Percentiles rank a stretch among this genome's conserved stretches.
Evolutionary conservation across 1,140 invertebrate genomes (phyloP).

Genomic region (Hirudo medicinalis): DNA sequence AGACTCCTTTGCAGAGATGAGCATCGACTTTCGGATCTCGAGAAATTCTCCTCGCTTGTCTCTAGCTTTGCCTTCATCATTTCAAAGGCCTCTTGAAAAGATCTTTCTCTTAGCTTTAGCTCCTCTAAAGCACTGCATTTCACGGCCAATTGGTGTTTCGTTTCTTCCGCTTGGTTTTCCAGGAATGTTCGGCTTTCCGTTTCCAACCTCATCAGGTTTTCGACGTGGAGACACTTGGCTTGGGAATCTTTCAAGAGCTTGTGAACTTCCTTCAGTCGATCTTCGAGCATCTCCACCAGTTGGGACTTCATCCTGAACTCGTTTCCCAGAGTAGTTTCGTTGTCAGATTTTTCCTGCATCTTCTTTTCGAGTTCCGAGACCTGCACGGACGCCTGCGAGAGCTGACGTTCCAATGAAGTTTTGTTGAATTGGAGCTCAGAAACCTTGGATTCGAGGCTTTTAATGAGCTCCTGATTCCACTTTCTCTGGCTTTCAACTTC

Average conservation of each 20-base stretch:
- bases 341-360: background rate
- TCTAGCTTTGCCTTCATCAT: no score
- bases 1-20: background rate
- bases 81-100: no score
- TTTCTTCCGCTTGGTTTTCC: no score
- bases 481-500: slow-evolving; percentile 2
- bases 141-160: no score
- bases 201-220: background rate
- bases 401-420: background rate
- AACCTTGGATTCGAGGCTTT: background rate
- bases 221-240: background rate
- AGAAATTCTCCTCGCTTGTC: no score
- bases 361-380: background rate
- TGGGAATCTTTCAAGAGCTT: background rate
- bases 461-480: background rate
- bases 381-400: background rate
- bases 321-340: background rate
- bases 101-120: no score
- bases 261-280: background rate
- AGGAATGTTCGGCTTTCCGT: no score
- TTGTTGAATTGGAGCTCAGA: background rate
- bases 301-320: background rate
- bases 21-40: no score
- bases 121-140: no score
- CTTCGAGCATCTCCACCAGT: background rate